phyloP scores from a whole-genome alignment of 2,888 invertebrate genomes.

The Ectemnius cavifrons region DNA sequence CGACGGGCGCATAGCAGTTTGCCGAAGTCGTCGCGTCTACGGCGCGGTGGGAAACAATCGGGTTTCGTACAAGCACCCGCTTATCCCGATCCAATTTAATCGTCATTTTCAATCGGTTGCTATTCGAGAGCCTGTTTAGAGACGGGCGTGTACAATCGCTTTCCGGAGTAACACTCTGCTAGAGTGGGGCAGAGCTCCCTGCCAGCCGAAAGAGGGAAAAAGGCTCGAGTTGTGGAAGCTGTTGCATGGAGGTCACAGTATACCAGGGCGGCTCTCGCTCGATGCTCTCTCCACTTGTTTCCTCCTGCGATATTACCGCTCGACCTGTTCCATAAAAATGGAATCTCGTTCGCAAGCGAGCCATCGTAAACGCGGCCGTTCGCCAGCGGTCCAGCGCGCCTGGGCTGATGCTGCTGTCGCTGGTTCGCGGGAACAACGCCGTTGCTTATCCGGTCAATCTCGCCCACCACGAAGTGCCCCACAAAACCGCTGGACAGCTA shows the following conservation, averaged over 20 bases:
- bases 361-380: background rate
- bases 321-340: constrained; percentile 29
- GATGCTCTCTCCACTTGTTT: constrained; percentile 2
- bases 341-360: constrained; percentile 21
- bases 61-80: constrained; percentile 1
- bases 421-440: constrained; percentile 1
- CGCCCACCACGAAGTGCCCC: background rate
- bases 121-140: constrained; percentile 49
- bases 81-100: constrained; percentile 51
- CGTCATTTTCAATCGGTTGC: constrained; percentile 50
- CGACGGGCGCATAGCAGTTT: background rate
- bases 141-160: constrained; percentile 21
- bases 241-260: background rate
- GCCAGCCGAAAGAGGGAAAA: background rate
- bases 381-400: constrained; percentile 12
- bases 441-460: constrained; percentile 5
- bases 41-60: constrained; percentile 32
- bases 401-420: background rate
- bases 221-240: no score
- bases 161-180: constrained; percentile 16
- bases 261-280: background rate
- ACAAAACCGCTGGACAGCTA: constrained; percentile 5
- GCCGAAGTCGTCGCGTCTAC: background rate
- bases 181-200: constrained; percentile 21
- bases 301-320: constrained; percentile 40